phyloP scores from a whole-genome alignment of 2,113 vertebrate genomes.

The Sebastes fasciatus region DNA sequence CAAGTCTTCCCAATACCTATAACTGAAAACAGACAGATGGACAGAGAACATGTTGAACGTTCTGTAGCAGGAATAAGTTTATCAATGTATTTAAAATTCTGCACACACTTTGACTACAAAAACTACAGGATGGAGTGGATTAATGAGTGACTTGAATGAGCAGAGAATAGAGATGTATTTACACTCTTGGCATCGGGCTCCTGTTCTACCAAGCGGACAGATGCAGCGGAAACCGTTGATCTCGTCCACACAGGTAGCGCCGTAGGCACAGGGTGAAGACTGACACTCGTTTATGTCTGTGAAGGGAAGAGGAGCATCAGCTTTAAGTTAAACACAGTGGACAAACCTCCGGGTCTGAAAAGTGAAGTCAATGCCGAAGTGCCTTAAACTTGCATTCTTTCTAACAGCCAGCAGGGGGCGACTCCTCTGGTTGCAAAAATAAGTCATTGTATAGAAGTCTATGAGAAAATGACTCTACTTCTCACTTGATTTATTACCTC shows the following conservation, averaged over 20 bases:
- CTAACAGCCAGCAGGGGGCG: too few relatives aligned
- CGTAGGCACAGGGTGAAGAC: conserved; percentile 95
- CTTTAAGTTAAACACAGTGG: not conserved
- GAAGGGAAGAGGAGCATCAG: not conserved
- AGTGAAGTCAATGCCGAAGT: too few relatives aligned
- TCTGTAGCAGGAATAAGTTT: too few relatives aligned
- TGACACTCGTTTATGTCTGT: conserved; percentile 97
- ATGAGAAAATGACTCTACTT: too few relatives aligned
- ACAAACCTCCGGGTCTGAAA: too few relatives aligned
- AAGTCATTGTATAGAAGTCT: too few relatives aligned
- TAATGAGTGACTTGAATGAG: not conserved
- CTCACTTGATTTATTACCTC: too few relatives aligned
- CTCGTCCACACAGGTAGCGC: conserved; percentile 95
- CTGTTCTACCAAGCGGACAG: conserved; percentile 91
- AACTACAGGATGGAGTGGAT: not conserved
- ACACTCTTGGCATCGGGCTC: conserved; percentile 94
- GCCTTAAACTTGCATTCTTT: too few relatives aligned
- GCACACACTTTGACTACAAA: not conserved
- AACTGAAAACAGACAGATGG: conserved; percentile 77
- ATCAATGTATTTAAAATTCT: too few relatives aligned
- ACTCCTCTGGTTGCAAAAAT: too few relatives aligned
- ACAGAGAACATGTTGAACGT: not conserved
- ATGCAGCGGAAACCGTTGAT: conserved; percentile 94
- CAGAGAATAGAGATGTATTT: conserved; percentile 49
- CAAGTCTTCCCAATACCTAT: conserved; percentile 90